These are phyloP conservation scores for Choristoneura fumiferana DNA, from an alignment of 1,140 invertebrate genomes.

Conservation along the genomic window DNA sequence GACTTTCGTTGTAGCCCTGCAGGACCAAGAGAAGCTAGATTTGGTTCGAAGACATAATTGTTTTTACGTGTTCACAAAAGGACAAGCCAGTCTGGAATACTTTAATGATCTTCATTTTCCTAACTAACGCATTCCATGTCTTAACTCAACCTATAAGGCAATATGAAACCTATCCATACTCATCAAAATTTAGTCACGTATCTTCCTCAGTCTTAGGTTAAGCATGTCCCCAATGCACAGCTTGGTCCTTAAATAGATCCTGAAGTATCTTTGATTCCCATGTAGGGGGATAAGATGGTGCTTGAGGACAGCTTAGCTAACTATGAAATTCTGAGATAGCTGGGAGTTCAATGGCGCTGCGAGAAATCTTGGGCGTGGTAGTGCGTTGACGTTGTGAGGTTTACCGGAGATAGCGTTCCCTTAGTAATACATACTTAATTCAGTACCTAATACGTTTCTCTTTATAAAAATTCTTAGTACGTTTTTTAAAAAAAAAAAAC, in stretches of 20 bases:
- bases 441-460: no score
- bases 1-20: no score
- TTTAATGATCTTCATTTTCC: no score
- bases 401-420: no score
- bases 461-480: no score
- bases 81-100: no score
- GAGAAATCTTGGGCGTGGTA: slow-evolving; percentile 1
- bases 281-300: slow-evolving; percentile 7
- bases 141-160: not conserved
- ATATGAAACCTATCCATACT: slow-evolving; percentile 8
- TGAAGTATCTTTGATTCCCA: not conserved
- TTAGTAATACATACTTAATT: no score
- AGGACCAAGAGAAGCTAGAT: no score
- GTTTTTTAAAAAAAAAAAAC: no score
- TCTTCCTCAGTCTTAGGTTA: not conserved
- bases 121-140: not conserved
- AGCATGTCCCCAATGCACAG: not conserved
- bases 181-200: slow-evolving; percentile 3
- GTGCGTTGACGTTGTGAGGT: no score
- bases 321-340: slow-evolving; percentile 14
- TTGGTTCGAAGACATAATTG: no score
- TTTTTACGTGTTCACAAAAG: no score
- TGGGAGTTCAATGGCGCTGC: not conserved
- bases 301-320: not conserved
- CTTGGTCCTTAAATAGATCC: slow-evolving; percentile 8